A percentile compares a stretch with the other conserved stretches of the same genome.
These are phyloP conservation scores for Reinhardtius hippoglossoides DNA, from an alignment of 2,113 vertebrate species.

Conservation along the genomic window DNA sequence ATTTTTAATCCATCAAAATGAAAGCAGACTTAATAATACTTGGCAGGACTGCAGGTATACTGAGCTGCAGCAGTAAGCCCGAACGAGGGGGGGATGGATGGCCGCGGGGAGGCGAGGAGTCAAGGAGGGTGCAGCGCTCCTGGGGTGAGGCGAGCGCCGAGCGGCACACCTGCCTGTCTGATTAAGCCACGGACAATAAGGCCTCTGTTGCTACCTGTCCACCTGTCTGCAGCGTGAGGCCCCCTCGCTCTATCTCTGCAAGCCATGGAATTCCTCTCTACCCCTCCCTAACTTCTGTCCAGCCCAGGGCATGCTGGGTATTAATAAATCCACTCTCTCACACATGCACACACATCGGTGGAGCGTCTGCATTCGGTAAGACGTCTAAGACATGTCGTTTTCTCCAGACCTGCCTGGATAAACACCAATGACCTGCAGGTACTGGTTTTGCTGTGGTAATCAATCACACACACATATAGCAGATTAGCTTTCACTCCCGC, in stretches of 20 bases:
- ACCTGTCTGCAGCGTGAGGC: slow-evolving; percentile 77
- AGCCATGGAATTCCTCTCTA: slow-evolving; percentile 70
- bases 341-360: slow-evolving; percentile 10
- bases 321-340: slow-evolving; percentile 48
- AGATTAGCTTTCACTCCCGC: slow-evolving; percentile 13
- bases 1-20: slow-evolving; percentile 53
- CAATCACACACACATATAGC: neutral
- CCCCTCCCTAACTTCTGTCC: slow-evolving; percentile 52
- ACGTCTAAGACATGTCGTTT: slow-evolving; percentile 8
- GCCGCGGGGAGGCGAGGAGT: slow-evolving; percentile 48
- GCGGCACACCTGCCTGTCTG: slow-evolving; percentile 78
- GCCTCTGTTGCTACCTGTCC: slow-evolving; percentile 77
- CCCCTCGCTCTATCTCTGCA: slow-evolving; percentile 64
- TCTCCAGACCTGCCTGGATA: neutral
- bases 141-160: slow-evolving; percentile 52
- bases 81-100: slow-evolving; percentile 3
- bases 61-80: slow-evolving; percentile 31
- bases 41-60: slow-evolving; percentile 45
- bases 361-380: neutral
- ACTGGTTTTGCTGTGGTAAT: neutral
- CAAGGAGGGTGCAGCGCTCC: slow-evolving; percentile 46
- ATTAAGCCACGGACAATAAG: slow-evolving; percentile 76
- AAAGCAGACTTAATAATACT: slow-evolving; percentile 49
- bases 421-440: neutral
- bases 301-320: slow-evolving; percentile 38